Evolutionary conservation across 1,140 invertebrate genomes (phyloP).

Genomic region (Temnothorax longispinosus): DNA sequence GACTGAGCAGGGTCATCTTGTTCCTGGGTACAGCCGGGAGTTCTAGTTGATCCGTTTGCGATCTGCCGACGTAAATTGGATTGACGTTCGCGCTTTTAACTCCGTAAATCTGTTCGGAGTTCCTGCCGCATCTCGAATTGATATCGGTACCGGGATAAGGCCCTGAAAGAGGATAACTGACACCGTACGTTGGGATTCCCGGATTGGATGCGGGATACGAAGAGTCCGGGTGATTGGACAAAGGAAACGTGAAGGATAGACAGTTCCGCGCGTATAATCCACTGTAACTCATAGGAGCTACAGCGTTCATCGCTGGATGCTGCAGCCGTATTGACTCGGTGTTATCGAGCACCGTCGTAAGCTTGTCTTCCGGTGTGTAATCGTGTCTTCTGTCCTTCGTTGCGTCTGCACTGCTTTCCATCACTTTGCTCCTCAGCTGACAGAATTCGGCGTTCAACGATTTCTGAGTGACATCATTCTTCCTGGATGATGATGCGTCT

Average conservation of each 20-base stretch:
- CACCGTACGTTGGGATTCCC: constrained; percentile 29
- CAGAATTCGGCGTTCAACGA: constrained; percentile 79
- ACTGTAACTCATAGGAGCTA: constrained; percentile 34
- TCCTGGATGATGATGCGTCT: constrained; percentile 37
- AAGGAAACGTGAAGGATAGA: constrained; percentile 57
- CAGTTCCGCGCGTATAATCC: constrained; percentile 52
- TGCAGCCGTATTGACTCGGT: constrained; percentile 2
- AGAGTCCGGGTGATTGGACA: constrained; percentile 34
- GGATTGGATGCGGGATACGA: constrained; percentile 25
- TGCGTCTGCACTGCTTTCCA: constrained; percentile 62
- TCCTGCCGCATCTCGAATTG: background rate
- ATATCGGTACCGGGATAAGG: constrained; percentile 25
- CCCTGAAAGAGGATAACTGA: background rate
- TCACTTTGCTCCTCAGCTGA: constrained; percentile 75
- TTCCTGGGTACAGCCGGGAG: constrained; percentile 70
- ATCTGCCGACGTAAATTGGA: constrained; percentile 68
- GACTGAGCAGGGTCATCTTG: constrained; percentile 79
- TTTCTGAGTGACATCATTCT: constrained; percentile 58
- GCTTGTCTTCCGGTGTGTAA: background rate
- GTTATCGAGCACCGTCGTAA: background rate
- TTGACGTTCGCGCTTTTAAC: constrained; percentile 50
- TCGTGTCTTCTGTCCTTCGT: constrained; percentile 58
- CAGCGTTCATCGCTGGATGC: background rate
- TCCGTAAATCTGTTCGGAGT: constrained; percentile 21
- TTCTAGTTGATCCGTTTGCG: constrained; percentile 64